Base-by-base conservation (phyloP, 2,113 vertebrate species). In the Ciconia stormi region DNA sequence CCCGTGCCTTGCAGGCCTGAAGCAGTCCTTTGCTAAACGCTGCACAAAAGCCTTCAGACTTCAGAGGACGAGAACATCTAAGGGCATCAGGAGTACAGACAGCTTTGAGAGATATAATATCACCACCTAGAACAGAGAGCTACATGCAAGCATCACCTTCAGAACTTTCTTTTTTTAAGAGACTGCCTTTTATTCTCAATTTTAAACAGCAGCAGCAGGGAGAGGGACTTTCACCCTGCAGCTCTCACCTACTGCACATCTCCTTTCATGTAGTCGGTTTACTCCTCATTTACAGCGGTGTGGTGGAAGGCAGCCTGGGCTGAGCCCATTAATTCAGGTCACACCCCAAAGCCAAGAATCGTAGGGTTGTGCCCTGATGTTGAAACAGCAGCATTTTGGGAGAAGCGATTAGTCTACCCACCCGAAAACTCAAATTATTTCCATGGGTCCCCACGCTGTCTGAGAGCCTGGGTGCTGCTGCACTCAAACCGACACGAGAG, bases 231-330 rank as follows among this genome's bases (percentile, higher is more conserved):
- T 38, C n/a, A 26, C 59, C 59, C n/a, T 63, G 20, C 40, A 47
- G 88, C 76, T 74, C 55, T 12, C 71, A 9, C 19, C 40, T 58
- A 4, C 9, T 2, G 11, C 47, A 69, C 12, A 23, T 2, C 49
- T 36, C 79, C 82, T 26, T 19, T 6, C 16, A 40, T 2, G 14
- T 10, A 5, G 7, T 1, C 1, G 11, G 27, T 15, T 40, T 21
- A 18, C 6, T 53, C 16, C 82, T 67, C 32, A 6, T 12, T 29
- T 26, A 6, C 21, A 61, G 50, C 2, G 1, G 6, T 0, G 3
- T 4, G 56, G 27, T 61, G 15, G n/a, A 36, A 44, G 42, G 66
- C 29, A 76, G 62, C 17, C 42, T 44, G 81, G 81, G 52, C 47
- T 16, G 8, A 42, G 65, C 7, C n/a, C 49, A 15, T 20, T 7